Base-by-base conservation (phyloP, 2,888 invertebrate species). In the Acholoe squamosa region DNA sequence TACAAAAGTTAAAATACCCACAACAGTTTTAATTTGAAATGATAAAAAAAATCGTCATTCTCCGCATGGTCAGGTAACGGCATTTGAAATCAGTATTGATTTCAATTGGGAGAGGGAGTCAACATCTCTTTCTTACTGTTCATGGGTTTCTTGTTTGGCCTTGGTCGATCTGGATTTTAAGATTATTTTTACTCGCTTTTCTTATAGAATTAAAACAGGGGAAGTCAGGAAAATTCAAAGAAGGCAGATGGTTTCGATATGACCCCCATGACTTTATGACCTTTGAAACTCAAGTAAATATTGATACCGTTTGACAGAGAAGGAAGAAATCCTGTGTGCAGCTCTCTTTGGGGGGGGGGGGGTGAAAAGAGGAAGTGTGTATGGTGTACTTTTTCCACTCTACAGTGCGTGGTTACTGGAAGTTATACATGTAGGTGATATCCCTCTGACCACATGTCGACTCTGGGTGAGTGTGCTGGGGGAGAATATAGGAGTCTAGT, bases 251-350 rank as follows among this genome's bases (percentile, higher is more conserved):
- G 33, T 80, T 76, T 80, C 80, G 19, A 43, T 80, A 33, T 22
- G 43, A 43, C 33, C 80, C 33, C 19, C 0, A 22, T 19, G 43
- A 80, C 80, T 7, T 80, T 19, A 22, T 80, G 80, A 80, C 80
- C 80, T 80, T 80, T 80, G 80, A 43, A 80, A 80, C 80, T 33
- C n/a, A 33, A 43, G 80, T 43, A 33, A 80, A 80, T 80, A 80
- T 33, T 80, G 25, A 80, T 33, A 43, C 33, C 43, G 19, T 33
- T 80, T 80, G 19, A 80, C 43, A 80, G 43, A 25, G 33, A 33
- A 77, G 33, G 12, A 33, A 77, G 77, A 80, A 80, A 3, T 80
- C 43, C 43, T 43, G 43, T 43, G 43, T 10, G 43, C 10, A 7
- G 43, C 43, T 43, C 43, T 43, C 43, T 43, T 43, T 43, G 43